These are phyloP conservation scores for Alcedo atthis DNA, from an alignment of 2,797 vertebrate species.

Conservation along the genomic window DNA sequence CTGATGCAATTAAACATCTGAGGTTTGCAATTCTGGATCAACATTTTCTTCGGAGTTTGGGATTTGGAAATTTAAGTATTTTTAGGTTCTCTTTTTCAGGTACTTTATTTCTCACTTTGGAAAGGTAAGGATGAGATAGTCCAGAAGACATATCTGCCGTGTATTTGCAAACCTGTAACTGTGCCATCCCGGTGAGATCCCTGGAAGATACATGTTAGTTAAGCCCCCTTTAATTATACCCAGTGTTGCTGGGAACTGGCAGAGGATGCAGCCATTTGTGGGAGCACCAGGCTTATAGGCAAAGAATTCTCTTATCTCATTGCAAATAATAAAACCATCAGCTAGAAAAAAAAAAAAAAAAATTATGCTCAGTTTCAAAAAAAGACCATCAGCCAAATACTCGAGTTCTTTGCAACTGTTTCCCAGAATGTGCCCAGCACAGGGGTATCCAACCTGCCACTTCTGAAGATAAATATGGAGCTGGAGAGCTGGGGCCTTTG, in stretches of 20 bases:
- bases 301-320: neutral
- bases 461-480: constrained; percentile 16
- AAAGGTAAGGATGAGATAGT: neutral
- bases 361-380: constrained; percentile 1
- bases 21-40: neutral
- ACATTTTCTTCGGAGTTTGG: neutral
- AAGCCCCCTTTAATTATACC: neutral
- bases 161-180: neutral
- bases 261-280: neutral
- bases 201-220: rapidly evolving
- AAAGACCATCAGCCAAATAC: neutral
- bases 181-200: neutral
- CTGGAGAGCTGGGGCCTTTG: neutral
- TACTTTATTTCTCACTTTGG: neutral
- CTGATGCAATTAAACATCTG: neutral
- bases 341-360: neutral
- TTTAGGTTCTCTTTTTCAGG: neutral
- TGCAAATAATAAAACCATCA: constrained; percentile 7
- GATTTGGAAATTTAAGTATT: neutral
- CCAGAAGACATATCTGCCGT: neutral
- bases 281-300: neutral
- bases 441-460: neutral
- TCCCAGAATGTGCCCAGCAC: neutral
- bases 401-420: neutral
- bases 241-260: neutral